These are phyloP conservation scores for Arctocebus calabarensis DNA, from an alignment of 2,797 vertebrate genomes.

Conservation along the genomic window DNA sequence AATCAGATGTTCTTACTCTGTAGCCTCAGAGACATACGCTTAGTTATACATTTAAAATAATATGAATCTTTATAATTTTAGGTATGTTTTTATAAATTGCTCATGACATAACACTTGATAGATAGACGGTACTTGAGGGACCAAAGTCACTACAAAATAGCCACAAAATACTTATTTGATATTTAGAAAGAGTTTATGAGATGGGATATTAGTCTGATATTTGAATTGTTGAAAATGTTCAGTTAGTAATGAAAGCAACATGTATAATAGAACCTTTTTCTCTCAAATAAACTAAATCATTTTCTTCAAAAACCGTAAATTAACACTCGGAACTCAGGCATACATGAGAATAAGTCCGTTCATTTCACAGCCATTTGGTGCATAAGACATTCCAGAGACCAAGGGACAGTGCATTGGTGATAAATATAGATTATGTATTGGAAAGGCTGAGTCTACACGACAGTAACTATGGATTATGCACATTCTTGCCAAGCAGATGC, in stretches of 20 bases:
- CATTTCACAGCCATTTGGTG: background rate
- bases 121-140: background rate
- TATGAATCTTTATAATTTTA: background rate
- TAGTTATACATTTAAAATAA: background rate
- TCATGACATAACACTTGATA: background rate
- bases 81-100: constrained; percentile 10
- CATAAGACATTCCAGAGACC: background rate
- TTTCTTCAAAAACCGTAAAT: background rate
- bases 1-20: background rate
- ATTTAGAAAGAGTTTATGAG: background rate
- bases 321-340: background rate
- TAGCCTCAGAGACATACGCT: background rate
- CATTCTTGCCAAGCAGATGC: background rate
- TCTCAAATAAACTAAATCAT: background rate
- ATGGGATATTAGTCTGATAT: background rate
- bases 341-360: background rate
- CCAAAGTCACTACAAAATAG: background rate
- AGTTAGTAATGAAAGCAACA: background rate
- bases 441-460: background rate
- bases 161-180: background rate
- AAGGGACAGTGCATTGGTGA: background rate
- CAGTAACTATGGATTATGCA: background rate
- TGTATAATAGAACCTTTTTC: background rate
- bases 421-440: background rate
- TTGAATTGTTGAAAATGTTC: background rate